Evolutionary conservation across 1,140 invertebrate species (phyloP), one percentile per base, ranked within the genome.

Genomic region (Araneus ventricosus): DNA sequence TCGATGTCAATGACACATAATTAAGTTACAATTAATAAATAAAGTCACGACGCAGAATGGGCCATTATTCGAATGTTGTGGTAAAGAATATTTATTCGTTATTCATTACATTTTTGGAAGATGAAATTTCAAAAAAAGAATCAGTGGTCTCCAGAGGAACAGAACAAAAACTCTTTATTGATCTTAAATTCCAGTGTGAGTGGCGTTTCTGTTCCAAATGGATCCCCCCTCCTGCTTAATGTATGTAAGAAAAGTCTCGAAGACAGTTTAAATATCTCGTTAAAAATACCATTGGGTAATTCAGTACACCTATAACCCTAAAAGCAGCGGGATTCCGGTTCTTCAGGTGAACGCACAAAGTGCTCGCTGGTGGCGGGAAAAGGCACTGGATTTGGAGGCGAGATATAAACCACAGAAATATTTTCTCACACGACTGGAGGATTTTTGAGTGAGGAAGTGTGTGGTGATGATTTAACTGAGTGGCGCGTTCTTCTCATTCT

Each of bases 221-320:
- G 30, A 30, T 75, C 14, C 30, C 17, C 27, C 34, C 70, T 20
- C 70, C 70, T 37, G 34, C 30, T 75, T 4, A 37, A 75, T 30
- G 27, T 22, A 20, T 20, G 70, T 22, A 34, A 75, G 14, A 75
- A 75, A 37, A 6, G 4, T 30, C 24, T 14, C 30, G 17, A 37
- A 34, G 30, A 75, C 70, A 37, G 70, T 75, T 75, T 75, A 75
- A 75, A 75, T 70, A n/a, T 70, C 86, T 70, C 57, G 85, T 87
- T 87, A 87, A 67, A 87, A 63, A 37, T 63, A 30, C 61, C 85
- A 57, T 88, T 88, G 39, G 59, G 63, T 34, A 88, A 88, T 88
- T 70, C 86, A 59, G 27, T 37, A 14, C 70, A 75, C 30, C 30
- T 37, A 75, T 75, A 75, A 75, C 30, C 30, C 30, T 75, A 34